These are phyloP conservation scores for Pteropus alecto DNA, from an alignment of 2,113 vertebrate species.

Conservation along the genomic window DNA sequence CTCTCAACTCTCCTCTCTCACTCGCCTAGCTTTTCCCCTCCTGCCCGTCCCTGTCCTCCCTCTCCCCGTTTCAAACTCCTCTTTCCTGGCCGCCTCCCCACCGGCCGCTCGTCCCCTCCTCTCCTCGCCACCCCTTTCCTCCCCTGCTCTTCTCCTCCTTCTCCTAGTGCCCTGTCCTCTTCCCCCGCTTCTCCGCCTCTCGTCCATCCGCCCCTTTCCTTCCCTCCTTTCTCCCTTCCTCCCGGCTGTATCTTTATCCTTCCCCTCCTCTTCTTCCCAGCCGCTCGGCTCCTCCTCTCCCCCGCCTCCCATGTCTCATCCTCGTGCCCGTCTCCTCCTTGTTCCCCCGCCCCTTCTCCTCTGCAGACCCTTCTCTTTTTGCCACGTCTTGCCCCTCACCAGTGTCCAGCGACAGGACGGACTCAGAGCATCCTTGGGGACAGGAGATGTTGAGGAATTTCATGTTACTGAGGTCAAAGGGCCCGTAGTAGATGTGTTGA, in stretches of 20 bases:
- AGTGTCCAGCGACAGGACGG: constrained; percentile 58
- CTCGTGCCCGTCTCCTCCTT: too few relatives aligned
- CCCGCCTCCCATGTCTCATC: too few relatives aligned
- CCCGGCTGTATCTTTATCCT: background rate
- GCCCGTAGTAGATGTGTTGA: constrained; percentile 55
- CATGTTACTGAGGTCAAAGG: constrained; percentile 57
- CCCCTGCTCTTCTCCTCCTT: too few relatives aligned
- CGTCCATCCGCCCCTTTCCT: background rate
- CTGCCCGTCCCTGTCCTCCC: too few relatives aligned
- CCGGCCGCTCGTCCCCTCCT: too few relatives aligned
- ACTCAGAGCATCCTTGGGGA: constrained; percentile 46
- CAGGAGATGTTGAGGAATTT: constrained; percentile 32
- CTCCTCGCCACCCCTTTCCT: background rate
- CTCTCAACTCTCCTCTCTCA: background rate
- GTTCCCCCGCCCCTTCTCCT: too few relatives aligned
- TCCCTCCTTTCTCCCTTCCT: background rate
- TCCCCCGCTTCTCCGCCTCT: too few relatives aligned
- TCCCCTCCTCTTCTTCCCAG: background rate
- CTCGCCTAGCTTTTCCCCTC: background rate
- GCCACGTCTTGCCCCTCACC: constrained; percentile 18
- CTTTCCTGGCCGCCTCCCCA: background rate
- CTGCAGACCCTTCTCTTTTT: background rate
- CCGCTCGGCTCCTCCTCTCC: background rate
- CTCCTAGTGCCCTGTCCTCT: background rate
- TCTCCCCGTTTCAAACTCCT: background rate